Conservation (phyloP, 2,113 vertebrate species). For the Lamprotornis superbus region DNA sequence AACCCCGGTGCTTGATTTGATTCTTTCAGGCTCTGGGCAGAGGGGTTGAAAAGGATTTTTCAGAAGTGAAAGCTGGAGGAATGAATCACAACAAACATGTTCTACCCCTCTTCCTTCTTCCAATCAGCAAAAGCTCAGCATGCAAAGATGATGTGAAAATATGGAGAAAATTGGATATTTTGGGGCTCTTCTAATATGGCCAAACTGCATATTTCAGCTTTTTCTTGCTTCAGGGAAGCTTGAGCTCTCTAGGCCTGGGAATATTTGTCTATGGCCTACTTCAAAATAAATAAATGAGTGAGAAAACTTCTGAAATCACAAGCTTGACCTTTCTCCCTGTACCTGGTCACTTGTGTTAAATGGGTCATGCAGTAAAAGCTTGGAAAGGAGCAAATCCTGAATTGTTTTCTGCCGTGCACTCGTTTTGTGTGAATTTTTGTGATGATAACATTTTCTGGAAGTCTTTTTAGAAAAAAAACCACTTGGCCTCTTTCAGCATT, state of each 20-base stretch:
- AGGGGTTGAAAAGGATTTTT: not conserved
- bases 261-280: not conserved
- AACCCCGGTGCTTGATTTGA: not conserved
- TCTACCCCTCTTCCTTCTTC: not conserved
- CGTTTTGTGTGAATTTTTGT: not conserved
- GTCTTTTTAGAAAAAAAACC: not conserved
- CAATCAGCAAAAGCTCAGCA: not conserved
- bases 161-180: not conserved
- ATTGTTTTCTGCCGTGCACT: rapidly evolving
- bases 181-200: not conserved
- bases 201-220: not conserved
- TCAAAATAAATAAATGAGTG: not conserved
- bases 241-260: not conserved
- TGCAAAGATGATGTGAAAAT: not conserved
- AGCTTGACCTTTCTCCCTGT: not conserved
- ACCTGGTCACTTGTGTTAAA: not conserved
- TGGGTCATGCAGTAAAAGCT: not conserved
- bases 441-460: not conserved
- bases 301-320: not conserved
- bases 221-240: not conserved
- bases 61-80: not conserved
- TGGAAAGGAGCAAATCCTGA: not conserved
- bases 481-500: not conserved
- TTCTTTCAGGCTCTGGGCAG: not conserved
- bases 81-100: not conserved